phyloP scores from a whole-genome alignment of 2,888 invertebrate genomes.

The Holacanthella duospinosa region DNA sequence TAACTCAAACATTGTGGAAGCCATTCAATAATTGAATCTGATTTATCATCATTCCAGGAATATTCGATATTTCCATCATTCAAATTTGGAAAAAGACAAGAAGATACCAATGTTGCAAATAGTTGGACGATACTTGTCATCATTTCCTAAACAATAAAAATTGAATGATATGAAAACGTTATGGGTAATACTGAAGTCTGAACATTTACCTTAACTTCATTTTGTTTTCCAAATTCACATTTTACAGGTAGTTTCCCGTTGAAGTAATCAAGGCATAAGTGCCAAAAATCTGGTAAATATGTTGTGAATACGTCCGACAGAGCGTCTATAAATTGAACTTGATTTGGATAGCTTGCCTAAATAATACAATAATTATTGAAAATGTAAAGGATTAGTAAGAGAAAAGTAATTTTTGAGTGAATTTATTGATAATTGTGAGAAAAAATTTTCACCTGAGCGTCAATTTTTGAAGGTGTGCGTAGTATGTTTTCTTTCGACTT shows the following conservation, averaged over 20 bases:
- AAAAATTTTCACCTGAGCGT: conserved; percentile 19
- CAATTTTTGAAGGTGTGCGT: conserved; percentile 29
- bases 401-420: too few species aligned
- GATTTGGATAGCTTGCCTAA: conserved; percentile 48
- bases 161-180: too few species aligned
- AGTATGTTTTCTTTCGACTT: conserved; percentile 21
- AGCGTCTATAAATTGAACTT: conserved; percentile 68
- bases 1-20: conserved; percentile 69
- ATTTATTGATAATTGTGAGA: neutral
- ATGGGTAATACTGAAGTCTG: too few species aligned
- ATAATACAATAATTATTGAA: conserved; percentile 7
- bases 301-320: conserved; percentile 62
- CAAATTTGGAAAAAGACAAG: conserved; percentile 27
- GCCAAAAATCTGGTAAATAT: conserved; percentile 85
- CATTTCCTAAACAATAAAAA: too few species aligned
- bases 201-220: neutral
- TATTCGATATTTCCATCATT: conserved; percentile 17
- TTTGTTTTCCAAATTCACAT: conserved; percentile 2
- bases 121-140: conserved; percentile 63
- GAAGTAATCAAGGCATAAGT: conserved; percentile 88
- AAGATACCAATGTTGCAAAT: conserved; percentile 56
- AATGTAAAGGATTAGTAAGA: too few species aligned
- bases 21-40: conserved; percentile 49
- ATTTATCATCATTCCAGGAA: conserved; percentile 31
- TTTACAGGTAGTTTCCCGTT: conserved; percentile 61